These are phyloP conservation scores for Brachionus angularis DNA, from an alignment of 1,140 invertebrate genomes.

Conservation along the genomic window DNA sequence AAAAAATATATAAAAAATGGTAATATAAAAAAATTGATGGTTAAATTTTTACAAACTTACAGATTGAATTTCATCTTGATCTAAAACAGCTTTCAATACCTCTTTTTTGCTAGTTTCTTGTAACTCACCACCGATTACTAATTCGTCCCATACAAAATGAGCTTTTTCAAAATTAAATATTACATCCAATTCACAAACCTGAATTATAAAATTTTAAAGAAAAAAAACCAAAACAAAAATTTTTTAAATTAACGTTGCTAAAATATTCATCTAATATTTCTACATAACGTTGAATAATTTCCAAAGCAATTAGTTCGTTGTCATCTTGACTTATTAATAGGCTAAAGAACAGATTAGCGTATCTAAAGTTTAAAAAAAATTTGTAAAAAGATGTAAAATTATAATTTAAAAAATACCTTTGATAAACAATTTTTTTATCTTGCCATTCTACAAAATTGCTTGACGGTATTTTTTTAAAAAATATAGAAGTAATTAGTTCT, in stretches of 20 bases:
- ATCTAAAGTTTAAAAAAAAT: conserved; percentile 16
- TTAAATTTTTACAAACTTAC: background rate
- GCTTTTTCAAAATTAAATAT: conserved; percentile 49
- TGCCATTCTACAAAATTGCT: conserved; percentile 36
- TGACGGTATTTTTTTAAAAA: conserved; percentile 6
- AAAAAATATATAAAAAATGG: background rate
- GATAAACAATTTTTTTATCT: conserved; percentile 29
- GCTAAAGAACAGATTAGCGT: conserved; percentile 46
- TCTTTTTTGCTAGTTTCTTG: conserved; percentile 37
- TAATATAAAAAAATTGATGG: background rate
- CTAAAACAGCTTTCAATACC: background rate
- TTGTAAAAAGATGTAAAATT: background rate
- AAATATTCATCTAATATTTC: conserved; percentile 48
- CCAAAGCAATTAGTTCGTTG: conserved; percentile 47
- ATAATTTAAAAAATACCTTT: conserved; percentile 13
- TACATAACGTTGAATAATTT: conserved; percentile 48
- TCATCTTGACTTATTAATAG: conserved; percentile 46
- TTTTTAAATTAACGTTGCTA: conserved; percentile 44
- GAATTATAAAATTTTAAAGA: background rate
- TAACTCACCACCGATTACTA: conserved; percentile 46
- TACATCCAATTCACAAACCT: conserved; percentile 48
- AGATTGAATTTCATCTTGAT: conserved; percentile 32
- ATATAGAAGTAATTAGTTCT: conserved; percentile 16
- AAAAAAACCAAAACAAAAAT: conserved; percentile 9
- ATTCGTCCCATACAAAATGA: conserved; percentile 47